A percentile compares a stretch with the other conserved stretches of the same genome.
phyloP scores from a whole-genome alignment of 2,797 vertebrate species.

The Triplophysa bombifrons region DNA sequence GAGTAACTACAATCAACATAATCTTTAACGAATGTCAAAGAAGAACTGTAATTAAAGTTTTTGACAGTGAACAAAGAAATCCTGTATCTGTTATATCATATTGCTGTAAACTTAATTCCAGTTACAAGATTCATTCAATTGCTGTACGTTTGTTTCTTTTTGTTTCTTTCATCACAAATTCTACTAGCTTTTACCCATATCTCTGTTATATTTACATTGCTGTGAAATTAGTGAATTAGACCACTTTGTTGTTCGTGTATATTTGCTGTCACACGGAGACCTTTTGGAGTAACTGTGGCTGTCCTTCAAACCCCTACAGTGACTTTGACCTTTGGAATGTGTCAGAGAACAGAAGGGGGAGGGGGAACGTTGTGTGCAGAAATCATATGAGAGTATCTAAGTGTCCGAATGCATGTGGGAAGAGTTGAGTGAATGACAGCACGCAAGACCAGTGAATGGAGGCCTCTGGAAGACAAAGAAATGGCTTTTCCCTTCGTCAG shows the following conservation, averaged over 20 bases:
- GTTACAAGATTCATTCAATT: not conserved
- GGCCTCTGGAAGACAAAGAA: slow-evolving; percentile 48
- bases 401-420: slow-evolving; percentile 44
- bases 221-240: slow-evolving; percentile 55
- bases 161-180: not conserved
- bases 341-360: slow-evolving; percentile 72
- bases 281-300: slow-evolving; percentile 71
- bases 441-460: slow-evolving; percentile 47
- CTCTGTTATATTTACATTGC: slow-evolving; percentile 44
- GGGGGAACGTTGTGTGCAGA: slow-evolving; percentile 67
- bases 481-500: slow-evolving; percentile 50
- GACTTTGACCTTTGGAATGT: slow-evolving; percentile 85
- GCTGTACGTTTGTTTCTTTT: not conserved
- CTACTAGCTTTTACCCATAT: not conserved
- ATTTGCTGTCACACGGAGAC: slow-evolving; percentile 63
- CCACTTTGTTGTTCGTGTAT: slow-evolving; percentile 52
- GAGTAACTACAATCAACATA: slow-evolving; percentile 11
- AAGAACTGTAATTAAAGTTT: not conserved
- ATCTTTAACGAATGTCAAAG: not conserved
- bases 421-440: slow-evolving; percentile 50
- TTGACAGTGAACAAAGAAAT: not conserved
- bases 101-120: not conserved
- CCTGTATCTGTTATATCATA: not conserved
- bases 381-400: slow-evolving; percentile 55
- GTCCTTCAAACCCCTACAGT: slow-evolving; percentile 82